Conservation (phyloP, 2,113 vertebrate species). For the Dromaius novaehollandiae region DNA sequence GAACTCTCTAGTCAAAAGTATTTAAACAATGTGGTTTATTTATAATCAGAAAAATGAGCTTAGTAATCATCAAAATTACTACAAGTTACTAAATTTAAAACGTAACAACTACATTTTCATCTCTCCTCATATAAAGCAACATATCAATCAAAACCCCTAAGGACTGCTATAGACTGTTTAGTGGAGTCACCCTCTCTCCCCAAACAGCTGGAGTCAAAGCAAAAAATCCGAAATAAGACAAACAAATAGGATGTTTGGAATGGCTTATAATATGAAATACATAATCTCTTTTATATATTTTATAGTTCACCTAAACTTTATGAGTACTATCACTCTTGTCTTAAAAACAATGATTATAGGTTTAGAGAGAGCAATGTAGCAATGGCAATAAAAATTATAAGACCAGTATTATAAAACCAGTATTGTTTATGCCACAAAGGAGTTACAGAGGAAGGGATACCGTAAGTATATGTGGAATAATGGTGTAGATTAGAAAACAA, state of each 20-base stretch:
- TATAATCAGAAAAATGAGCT: slow-evolving; percentile 30
- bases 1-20: slow-evolving; percentile 51
- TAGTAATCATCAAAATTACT: slow-evolving; percentile 50
- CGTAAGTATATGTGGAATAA: background rate
- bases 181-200: background rate
- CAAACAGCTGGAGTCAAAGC: background rate
- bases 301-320: background rate
- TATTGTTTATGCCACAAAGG: rapidly evolving
- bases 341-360: background rate
- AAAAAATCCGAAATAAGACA: background rate
- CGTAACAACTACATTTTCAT: slow-evolving; percentile 3
- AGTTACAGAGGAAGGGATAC: background rate
- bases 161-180: background rate
- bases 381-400: background rate
- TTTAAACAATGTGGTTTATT: slow-evolving; percentile 62
- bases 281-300: background rate
- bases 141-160: background rate
- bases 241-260: background rate
- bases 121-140: background rate
- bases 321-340: background rate
- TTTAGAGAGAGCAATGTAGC: background rate
- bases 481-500: background rate
- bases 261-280: background rate
- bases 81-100: slow-evolving; percentile 55
- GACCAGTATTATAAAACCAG: background rate